These are phyloP conservation scores for Nephrocerus scutellatus DNA, from an alignment of 2,888 invertebrate species.

Conservation along the genomic window DNA sequence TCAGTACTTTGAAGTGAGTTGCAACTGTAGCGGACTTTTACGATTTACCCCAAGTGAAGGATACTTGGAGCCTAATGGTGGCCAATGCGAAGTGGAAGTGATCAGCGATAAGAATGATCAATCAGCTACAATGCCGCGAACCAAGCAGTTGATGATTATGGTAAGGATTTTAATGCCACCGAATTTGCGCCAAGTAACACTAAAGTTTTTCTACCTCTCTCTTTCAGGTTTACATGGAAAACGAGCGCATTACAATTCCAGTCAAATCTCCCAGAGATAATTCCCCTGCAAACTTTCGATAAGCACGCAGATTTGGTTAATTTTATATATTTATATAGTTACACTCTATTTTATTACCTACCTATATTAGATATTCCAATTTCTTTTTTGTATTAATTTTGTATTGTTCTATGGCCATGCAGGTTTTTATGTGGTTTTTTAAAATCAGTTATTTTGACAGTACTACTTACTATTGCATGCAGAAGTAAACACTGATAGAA, in stretches of 20 bases:
- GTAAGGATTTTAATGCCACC: conserved; percentile 22
- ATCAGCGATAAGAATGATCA: conserved; percentile 8
- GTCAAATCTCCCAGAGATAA: conserved; percentile 29
- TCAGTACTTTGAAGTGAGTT: conserved; percentile 37
- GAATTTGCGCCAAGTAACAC: not conserved
- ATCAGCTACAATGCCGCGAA: conserved; percentile 19
- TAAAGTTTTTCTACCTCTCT: not conserved
- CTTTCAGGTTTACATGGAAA: conserved; percentile 36
- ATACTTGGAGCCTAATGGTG: conserved; percentile 35
- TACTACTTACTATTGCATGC: no score
- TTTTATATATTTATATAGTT: no score
- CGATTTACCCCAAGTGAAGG: conserved; percentile 34
- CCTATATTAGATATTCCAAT: no score
- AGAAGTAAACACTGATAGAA: no score
- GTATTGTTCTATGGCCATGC: no score
- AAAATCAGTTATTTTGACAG: no score
- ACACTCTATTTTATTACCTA: no score
- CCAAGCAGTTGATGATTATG: conserved; percentile 28
- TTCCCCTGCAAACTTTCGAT: no score
- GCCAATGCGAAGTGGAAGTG: conserved; percentile 29
- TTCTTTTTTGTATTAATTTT: no score
- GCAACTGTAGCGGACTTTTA: conserved; percentile 33
- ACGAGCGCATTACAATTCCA: conserved; percentile 40
- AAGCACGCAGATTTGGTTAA: no score
- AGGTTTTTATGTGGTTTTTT: no score